Percentiles rank a stretch among this genome's conserved stretches.
Conservation (phyloP, 2,113 vertebrate species). For the Emydocephalus ijimae region DNA sequence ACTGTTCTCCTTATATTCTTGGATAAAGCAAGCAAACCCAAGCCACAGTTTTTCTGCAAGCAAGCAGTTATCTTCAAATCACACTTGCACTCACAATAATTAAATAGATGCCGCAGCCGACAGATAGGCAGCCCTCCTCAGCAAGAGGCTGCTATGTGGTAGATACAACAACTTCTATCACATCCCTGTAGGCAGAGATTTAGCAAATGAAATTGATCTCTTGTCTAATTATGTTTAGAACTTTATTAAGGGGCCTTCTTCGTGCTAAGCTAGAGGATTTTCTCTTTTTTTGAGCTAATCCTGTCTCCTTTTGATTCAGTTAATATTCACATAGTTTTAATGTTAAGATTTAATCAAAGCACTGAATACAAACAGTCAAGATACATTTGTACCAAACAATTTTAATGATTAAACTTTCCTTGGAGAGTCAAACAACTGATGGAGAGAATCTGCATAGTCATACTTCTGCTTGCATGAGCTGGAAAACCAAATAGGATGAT, state of each 20-base stretch:
- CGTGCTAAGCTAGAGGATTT: constrained; percentile 32
- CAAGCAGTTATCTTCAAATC: constrained; percentile 32
- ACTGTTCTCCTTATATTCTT: background rate
- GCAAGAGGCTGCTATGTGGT: background rate
- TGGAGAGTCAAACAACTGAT: background rate
- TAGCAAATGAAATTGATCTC: background rate
- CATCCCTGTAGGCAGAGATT: background rate
- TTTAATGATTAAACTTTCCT: background rate
- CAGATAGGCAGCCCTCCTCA: background rate
- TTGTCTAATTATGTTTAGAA: constrained; percentile 4
- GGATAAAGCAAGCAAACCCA: constrained; percentile 11
- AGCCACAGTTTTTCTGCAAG: background rate
- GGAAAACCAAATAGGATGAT: background rate
- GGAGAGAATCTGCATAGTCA: background rate
- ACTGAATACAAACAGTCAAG: background rate
- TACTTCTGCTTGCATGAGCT: background rate
- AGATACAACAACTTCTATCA: background rate
- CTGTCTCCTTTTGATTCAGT: constrained; percentile 24
- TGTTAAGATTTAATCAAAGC: background rate
- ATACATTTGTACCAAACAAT: background rate
- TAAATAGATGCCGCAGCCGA: constrained; percentile 1
- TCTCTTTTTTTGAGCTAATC: constrained; percentile 11
- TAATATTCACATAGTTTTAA: background rate
- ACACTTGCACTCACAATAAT: background rate
- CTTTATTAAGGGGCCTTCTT: background rate